phyloP scores from a whole-genome alignment of 2,888 invertebrate species.

The Temnothorax unifasciatus region DNA sequence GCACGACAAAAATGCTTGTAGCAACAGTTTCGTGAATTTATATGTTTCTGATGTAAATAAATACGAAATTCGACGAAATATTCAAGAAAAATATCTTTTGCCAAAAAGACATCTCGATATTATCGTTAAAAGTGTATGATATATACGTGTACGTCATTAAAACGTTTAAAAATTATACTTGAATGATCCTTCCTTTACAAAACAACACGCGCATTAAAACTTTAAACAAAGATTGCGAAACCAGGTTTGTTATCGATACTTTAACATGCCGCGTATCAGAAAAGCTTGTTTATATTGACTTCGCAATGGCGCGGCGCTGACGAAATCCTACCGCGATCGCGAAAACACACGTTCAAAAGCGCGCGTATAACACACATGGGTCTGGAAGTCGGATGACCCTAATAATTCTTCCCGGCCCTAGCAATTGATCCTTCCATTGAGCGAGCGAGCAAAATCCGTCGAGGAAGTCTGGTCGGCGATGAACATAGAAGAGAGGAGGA shows the following conservation, averaged over 20 bases:
- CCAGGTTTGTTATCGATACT: neutral
- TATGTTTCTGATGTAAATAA: neutral
- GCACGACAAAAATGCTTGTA: neutral
- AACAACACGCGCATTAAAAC: neutral
- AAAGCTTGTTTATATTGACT: slow-evolving; percentile 14
- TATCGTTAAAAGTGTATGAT: neutral
- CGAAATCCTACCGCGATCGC: neutral
- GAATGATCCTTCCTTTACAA: neutral
- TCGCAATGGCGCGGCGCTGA: neutral
- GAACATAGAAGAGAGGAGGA: neutral
- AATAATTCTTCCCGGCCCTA: slow-evolving; percentile 15
- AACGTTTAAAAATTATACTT: neutral
- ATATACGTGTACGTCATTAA: neutral
- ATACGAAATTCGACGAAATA: neutral
- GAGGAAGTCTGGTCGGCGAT: slow-evolving; percentile 16
- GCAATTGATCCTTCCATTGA: slow-evolving; percentile 42
- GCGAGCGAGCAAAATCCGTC: slow-evolving; percentile 30
- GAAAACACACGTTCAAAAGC: neutral
- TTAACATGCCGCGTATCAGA: neutral
- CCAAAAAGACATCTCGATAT: neutral
- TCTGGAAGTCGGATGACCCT: slow-evolving; percentile 1
- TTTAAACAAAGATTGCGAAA: neutral
- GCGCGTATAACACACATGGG: neutral
- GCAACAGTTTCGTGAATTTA: neutral
- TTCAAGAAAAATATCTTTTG: neutral